phyloP scores from a whole-genome alignment of 1,140 invertebrate species.

The Cephus cinctus region DNA sequence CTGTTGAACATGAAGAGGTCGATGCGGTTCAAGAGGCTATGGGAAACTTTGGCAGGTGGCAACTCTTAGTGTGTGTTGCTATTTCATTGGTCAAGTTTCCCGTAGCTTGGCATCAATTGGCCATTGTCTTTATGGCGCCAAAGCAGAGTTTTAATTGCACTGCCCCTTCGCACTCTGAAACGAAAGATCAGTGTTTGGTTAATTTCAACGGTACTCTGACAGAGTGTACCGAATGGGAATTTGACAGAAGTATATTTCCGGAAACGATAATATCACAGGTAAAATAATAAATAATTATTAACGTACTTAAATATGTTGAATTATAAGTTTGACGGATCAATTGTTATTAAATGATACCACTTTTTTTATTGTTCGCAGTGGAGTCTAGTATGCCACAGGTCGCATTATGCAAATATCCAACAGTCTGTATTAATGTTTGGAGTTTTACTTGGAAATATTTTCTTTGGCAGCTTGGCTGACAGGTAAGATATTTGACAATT shows the following conservation, averaged over 20 bases:
- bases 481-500: constrained; percentile 55
- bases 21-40: constrained; percentile 69
- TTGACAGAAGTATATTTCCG: constrained; percentile 63
- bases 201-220: constrained; percentile 32
- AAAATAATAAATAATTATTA: constrained; percentile 3
- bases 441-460: constrained; percentile 67
- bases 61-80: constrained; percentile 64
- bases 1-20: constrained; percentile 45
- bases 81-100: constrained; percentile 70
- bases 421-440: constrained; percentile 77
- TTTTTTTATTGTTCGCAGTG: constrained; percentile 55
- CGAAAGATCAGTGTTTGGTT: constrained; percentile 43
- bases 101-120: constrained; percentile 70
- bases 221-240: constrained; percentile 62
- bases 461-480: constrained; percentile 72
- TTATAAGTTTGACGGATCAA: too few species aligned
- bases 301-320: too few species aligned
- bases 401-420: constrained; percentile 66
- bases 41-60: constrained; percentile 71
- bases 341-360: too few species aligned
- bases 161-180: constrained; percentile 40
- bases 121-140: constrained; percentile 66
- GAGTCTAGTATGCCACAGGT: constrained; percentile 66
- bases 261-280: constrained; percentile 70
- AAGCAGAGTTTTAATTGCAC: constrained; percentile 55